Evolutionary conservation across 2,113 vertebrate genomes (phyloP), one percentile per base, ranked within the genome.

Genomic region (Oncorhynchus gorbuscha): DNA sequence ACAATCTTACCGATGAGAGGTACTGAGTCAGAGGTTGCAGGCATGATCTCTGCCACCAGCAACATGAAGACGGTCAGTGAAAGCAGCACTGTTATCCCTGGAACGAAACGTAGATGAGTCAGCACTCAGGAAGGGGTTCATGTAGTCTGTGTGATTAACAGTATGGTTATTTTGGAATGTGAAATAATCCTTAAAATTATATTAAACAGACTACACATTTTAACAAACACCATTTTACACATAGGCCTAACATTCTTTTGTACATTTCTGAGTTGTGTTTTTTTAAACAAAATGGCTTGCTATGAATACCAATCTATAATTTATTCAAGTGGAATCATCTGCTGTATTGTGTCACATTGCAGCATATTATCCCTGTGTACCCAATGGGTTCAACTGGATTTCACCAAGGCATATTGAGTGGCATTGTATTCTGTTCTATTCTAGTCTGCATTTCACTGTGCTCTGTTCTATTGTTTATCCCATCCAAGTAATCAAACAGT

Each of bases 1-100:
- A 70, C 59, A 45, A 9, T 3, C 93, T 95, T 93, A 99, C 97
- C 97, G 48, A 99, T 98, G 89, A 99, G 86, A 62, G 97, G 97
- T 72, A 98, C 97, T 0, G 97, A 98, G 81, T 99, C 96, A 0
- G 97, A 99, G 0, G 97, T 98, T 14, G 97, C 95, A 2, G 97
- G 97, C 96, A 99, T 98, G 81, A 98, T 97, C 88, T 98, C 96
- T 49, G 97, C 96, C 66, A 99, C 95, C 16, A 99, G 91, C 76
- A 99, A 92, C 97, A 99, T 97, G 83, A 99, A 97, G 83, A 99
- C 97, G 0, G 95, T 97, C 51, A 98, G 93, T 11, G 97, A 98
- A 49, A 99, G 93, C 72, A 99, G 89, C 73, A 99, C 97, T 0
- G 97, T 98, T 81, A 99, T 98, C 72, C 97, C 97, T 99, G 90